Evolutionary conservation across 2,113 vertebrate species (phyloP).

Genomic region (Okapia johnstoni): DNA sequence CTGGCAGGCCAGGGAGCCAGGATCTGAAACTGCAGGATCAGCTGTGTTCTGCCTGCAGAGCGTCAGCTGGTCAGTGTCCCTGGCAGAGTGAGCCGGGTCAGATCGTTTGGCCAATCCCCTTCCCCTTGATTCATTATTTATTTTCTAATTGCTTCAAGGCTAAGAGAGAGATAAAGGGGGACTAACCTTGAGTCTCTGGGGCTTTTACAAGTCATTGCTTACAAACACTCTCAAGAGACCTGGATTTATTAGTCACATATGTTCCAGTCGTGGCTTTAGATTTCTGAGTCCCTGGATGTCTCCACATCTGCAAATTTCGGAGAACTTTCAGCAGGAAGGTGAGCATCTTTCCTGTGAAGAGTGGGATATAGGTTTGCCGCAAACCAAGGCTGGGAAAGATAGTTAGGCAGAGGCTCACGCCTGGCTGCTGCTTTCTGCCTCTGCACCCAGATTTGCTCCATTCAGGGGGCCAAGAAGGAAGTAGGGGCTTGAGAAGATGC

Average conservation of each 20-base stretch:
- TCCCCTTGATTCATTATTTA: neutral
- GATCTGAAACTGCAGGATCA: neutral
- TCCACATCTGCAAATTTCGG: rapidly evolving
- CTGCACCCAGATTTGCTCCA: too few relatives aligned
- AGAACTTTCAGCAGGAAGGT: rapidly evolving
- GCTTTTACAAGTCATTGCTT: neutral
- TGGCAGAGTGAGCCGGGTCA: rapidly evolving
- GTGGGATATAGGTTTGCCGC: rapidly evolving
- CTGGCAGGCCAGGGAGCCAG: neutral
- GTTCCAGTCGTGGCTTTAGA: neutral
- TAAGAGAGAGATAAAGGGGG: neutral
- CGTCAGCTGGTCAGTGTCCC: rapidly evolving
- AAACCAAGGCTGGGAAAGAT: neutral
- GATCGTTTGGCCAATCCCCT: rapidly evolving
- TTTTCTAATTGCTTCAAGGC: neutral
- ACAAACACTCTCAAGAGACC: rapidly evolving
- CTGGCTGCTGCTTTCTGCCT: rapidly evolving
- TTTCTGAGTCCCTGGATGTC: neutral
- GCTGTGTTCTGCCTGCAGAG: neutral
- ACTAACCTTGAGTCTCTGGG: neutral
- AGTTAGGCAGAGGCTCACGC: rapidly evolving
- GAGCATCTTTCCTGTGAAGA: neutral
- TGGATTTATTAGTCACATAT: too few relatives aligned
- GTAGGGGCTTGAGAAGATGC: rapidly evolving
- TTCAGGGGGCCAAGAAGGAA: neutral